Base-by-base conservation (phyloP, 1,140 invertebrate species). In the Platyscapa corneri region DNA sequence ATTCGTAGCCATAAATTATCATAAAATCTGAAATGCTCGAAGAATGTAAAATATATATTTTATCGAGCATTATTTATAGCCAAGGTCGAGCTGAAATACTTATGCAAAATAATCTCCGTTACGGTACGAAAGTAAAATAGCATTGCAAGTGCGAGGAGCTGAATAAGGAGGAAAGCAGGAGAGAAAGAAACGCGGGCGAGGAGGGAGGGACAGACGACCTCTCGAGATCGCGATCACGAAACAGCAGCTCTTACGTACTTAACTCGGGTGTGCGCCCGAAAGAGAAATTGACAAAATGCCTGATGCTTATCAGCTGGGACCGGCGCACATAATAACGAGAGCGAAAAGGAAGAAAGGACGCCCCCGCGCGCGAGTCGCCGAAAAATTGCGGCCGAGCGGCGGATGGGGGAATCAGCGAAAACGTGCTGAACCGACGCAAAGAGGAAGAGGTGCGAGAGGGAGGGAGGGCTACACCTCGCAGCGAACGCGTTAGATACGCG, bases 261-360 rank as follows among this genome's bases (percentile, higher is more conserved):
- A 3, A 39, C 23, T n/a, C 64, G 37, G 32, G 60, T 23, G 49
- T 23, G 65, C 32, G 37, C 30, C 67, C 42, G 75, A 84, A 67
- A 79, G 83, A 79, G 75, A 84, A 79, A 84, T 78, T 83, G 82
- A 42, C 74, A 12, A 82, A 75, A 60, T 39, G 34, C 3, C n/a
- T 16, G 82, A 82, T 82, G 34, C 34, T 27, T 30, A 27, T 32
- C 53, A n/a, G 53, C n/a, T 30, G 82, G n/a, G 39, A 56, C 56
- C 81, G 37, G 20, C n/a, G 49, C 20, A 32, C 18, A 23, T 27
- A n/a, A n/a, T n/a, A 18, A 46, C 32, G 56, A 56, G 7, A 42
- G 42, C 32, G 56, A 53, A 53, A 53, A 53, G n/a, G n/a, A n/a
- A n/a, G n/a, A n/a, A n/a, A n/a, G n/a, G n/a, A n/a, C n/a, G n/a